A percentile compares a stretch with the other conserved stretches of the same genome.
Evolutionary conservation across 2,888 invertebrate species (phyloP).

Genomic region (Drosophila trichaetosa): DNA sequence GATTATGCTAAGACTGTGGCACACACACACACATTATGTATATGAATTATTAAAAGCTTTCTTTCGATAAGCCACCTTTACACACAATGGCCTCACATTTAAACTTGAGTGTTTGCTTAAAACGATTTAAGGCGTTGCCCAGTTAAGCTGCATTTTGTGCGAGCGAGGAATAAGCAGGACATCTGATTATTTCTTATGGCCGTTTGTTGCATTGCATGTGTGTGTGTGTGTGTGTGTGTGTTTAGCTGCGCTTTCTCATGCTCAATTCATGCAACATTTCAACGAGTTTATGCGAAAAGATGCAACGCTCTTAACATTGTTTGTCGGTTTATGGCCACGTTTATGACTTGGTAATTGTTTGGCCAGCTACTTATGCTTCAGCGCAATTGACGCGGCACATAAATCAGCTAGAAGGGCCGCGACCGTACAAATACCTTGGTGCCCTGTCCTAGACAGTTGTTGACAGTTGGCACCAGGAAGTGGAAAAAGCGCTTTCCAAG

Average conservation of each 20-base stretch:
- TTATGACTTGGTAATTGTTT: conserved; percentile 63
- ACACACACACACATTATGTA: conserved; percentile 32
- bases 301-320: conserved; percentile 38
- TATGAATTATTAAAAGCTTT: conserved; percentile 76
- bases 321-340: conserved; percentile 40
- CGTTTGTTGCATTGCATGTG: conserved; percentile 3
- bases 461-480: conserved; percentile 74
- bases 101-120: conserved; percentile 65
- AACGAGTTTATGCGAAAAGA: conserved; percentile 18
- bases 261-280: conserved; percentile 9
- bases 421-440: conserved; percentile 9
- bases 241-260: conserved; percentile 19
- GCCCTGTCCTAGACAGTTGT: conserved; percentile 35
- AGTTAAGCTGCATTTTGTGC: conserved; percentile 16
- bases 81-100: conserved; percentile 62
- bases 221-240: conserved; percentile 3
- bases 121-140: conserved; percentile 69
- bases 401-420: conserved; percentile 57
- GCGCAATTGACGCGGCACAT: conserved; percentile 64
- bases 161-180: conserved; percentile 58
- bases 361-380: conserved; percentile 56
- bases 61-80: conserved; percentile 63
- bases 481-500: conserved; percentile 66
- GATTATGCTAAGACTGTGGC: conserved; percentile 49
- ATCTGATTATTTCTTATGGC: conserved; percentile 59